These are phyloP conservation scores for Periophthalmus modestus DNA, from an alignment of 2,113 vertebrate species.

Conservation along the genomic window DNA sequence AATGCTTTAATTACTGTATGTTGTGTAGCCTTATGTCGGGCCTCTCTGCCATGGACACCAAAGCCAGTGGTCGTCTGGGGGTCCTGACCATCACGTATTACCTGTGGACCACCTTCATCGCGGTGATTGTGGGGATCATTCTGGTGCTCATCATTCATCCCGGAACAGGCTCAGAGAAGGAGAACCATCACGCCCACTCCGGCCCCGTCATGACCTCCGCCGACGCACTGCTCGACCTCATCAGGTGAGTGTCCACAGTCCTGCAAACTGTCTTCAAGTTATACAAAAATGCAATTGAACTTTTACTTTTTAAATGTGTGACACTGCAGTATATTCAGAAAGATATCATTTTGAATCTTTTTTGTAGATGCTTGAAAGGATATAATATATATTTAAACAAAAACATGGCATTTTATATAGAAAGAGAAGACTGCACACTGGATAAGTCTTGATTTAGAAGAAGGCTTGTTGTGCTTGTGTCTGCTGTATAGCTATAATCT, in stretches of 20 bases:
- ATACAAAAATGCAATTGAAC: too few relatives aligned
- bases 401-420: too few relatives aligned
- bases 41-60: conserved; percentile 87
- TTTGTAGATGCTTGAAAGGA: too few relatives aligned
- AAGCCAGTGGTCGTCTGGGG: conserved; percentile 83
- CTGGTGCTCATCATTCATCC: conserved; percentile 85
- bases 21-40: conserved; percentile 86
- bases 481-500: too few relatives aligned
- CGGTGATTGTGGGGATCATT: conserved; percentile 84
- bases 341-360: too few relatives aligned
- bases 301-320: too few relatives aligned
- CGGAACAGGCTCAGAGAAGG: conserved; percentile 81
- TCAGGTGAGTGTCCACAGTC: conserved; percentile 76
- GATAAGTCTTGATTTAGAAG: too few relatives aligned
- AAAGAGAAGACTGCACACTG: too few relatives aligned
- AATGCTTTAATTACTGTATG: not conserved
- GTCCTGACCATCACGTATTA: conserved; percentile 89
- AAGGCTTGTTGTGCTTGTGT: too few relatives aligned
- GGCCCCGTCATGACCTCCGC: conserved; percentile 85
- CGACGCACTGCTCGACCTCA: conserved; percentile 85
- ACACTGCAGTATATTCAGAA: too few relatives aligned
- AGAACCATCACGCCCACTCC: conserved; percentile 66
- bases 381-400: too few relatives aligned
- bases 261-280: too few relatives aligned
- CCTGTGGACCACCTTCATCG: conserved; percentile 90